Conservation (phyloP, 2,113 vertebrate species). For the Pseudopipra pipra region DNA sequence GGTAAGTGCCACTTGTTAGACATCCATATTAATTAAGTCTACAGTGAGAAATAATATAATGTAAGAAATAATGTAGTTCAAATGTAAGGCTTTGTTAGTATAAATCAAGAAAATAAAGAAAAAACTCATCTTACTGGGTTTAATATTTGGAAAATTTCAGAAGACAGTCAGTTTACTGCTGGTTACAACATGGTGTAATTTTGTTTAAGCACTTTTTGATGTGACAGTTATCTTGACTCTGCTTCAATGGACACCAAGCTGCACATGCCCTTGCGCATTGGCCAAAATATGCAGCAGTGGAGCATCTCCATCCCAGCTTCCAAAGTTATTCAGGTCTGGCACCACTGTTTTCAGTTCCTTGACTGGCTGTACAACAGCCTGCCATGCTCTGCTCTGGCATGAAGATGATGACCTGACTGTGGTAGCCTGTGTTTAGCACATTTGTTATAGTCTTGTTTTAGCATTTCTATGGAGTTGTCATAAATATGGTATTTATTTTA, state of each 20-base stretch:
- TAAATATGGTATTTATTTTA: not conserved
- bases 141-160: not conserved
- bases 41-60: not conserved
- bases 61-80: not conserved
- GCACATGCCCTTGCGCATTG: accelerated
- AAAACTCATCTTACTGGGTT: not conserved
- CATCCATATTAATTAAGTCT: not conserved
- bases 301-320: not conserved
- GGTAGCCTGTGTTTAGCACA: not conserved
- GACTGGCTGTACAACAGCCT: accelerated
- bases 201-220: not conserved
- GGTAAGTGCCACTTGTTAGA: not conserved
- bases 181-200: not conserved
- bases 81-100: not conserved
- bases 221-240: not conserved
- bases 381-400: accelerated
- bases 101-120: not conserved
- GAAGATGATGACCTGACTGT: not conserved
- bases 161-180: not conserved
- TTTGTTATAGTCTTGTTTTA: not conserved
- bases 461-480: not conserved
- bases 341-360: not conserved
- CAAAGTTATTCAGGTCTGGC: not conserved
- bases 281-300: not conserved
- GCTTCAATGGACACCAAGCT: not conserved